Evolutionary conservation across 2,113 vertebrate genomes (phyloP).

Genomic region (Ramphastos sulfuratus): DNA sequence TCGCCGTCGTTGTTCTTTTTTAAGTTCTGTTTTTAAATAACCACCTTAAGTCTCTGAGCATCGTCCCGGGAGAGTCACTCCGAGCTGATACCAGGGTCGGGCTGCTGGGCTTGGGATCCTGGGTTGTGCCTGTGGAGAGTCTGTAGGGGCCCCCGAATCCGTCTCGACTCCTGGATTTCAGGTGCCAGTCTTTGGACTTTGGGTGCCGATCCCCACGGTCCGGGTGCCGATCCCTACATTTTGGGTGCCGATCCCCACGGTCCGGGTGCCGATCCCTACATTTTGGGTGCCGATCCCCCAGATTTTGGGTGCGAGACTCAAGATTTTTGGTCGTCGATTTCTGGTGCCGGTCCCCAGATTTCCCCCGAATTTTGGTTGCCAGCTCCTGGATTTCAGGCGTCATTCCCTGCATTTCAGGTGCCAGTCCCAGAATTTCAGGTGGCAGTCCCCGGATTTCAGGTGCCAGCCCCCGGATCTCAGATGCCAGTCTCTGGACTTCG

Average conservation of each 20-base stretch:
- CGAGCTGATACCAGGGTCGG: background rate
- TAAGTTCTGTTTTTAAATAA: conserved; percentile 10
- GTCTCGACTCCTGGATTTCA: fast-evolving
- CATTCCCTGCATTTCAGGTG: background rate
- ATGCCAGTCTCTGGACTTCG: too few relatives aligned
- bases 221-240: too few relatives aligned
- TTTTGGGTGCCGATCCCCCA: background rate
- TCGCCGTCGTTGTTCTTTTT: background rate
- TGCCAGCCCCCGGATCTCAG: background rate
- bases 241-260: too few relatives aligned
- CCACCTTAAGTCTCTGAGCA: background rate
- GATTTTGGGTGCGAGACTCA: background rate
- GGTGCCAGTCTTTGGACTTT: fast-evolving
- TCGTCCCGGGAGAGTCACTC: background rate
- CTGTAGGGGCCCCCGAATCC: background rate
- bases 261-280: too few relatives aligned
- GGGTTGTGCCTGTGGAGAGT: background rate
- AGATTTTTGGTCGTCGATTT: background rate
- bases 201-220: background rate
- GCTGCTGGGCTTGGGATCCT: background rate
- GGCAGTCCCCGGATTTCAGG: too few relatives aligned
- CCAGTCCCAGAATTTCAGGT: background rate
- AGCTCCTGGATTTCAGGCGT: background rate
- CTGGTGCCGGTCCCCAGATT: too few relatives aligned
- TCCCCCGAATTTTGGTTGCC: background rate